These are phyloP conservation scores for Plestiodon gilberti DNA, from an alignment of 2,113 vertebrate species.

Conservation along the genomic window DNA sequence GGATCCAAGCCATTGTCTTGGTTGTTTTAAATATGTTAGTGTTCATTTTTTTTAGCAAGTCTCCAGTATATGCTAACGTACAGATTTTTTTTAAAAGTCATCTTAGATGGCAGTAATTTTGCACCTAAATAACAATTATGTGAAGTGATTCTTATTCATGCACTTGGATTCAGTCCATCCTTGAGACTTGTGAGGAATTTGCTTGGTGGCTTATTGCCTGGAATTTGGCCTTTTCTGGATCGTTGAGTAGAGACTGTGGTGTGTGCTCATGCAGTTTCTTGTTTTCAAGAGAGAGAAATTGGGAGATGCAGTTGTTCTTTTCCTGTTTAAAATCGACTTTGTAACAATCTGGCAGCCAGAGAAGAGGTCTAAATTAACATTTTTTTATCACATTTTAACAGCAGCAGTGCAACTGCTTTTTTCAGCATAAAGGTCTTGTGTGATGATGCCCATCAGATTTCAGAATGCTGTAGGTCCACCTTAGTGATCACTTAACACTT, in stretches of 20 bases:
- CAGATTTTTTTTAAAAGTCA: not conserved
- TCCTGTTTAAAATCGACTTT: not conserved
- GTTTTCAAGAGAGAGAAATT: not conserved
- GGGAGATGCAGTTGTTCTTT: not conserved
- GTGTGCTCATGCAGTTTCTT: not conserved
- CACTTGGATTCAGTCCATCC: not conserved
- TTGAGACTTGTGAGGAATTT: conserved; percentile 11
- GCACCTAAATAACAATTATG: conserved; percentile 7
- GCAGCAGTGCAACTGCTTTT: not conserved
- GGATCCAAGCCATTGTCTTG: not conserved
- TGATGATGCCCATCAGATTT: not conserved
- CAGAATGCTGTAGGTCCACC: not conserved
- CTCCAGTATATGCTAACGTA: not conserved
- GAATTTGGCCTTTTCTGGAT: not conserved
- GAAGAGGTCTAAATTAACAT: not conserved
- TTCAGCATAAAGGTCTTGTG: not conserved
- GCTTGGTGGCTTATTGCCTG: not conserved
- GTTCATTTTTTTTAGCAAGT: not conserved
- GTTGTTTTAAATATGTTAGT: not conserved
- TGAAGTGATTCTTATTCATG: conserved; percentile 10
- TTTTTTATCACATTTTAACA: not conserved
- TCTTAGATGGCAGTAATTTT: not conserved
- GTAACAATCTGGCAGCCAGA: not conserved
- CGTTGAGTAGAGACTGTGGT: not conserved
- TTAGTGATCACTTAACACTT: not conserved